A percentile compares a stretch with the other conserved stretches of the same genome.
These are phyloP conservation scores for Myotis yumanensis DNA, from an alignment of 2,113 vertebrate genomes.

Conservation along the genomic window DNA sequence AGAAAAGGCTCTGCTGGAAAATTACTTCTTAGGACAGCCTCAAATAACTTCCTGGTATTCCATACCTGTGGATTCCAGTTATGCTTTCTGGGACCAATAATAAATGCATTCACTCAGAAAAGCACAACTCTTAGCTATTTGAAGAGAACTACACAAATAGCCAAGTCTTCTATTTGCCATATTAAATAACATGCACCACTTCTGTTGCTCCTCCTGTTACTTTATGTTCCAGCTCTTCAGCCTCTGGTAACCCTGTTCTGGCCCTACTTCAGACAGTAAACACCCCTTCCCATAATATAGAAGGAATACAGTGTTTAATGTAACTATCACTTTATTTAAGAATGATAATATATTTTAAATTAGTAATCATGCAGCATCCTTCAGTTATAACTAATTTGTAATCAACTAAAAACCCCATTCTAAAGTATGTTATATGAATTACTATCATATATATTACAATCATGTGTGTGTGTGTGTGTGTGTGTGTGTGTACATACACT, in stretches of 20 bases:
- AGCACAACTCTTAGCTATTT: not conserved
- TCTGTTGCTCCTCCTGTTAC: not conserved
- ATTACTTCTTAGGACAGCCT: not conserved
- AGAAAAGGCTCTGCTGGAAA: not conserved
- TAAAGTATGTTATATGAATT: not conserved
- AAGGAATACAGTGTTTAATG: not conserved
- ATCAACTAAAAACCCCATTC: not conserved
- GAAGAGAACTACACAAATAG: not conserved
- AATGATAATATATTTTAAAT: not conserved
- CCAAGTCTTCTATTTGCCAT: not conserved
- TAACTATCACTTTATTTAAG: not conserved
- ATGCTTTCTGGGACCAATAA: not conserved
- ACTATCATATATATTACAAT: no score
- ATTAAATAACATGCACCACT: not conserved
- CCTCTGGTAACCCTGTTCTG: not conserved
- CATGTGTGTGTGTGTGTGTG: no score
- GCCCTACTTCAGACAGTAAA: accelerated
- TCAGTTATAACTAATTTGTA: not conserved
- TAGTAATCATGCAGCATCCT: not conserved
- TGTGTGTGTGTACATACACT: not conserved
- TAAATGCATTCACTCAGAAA: not conserved
- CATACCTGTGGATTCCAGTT: not conserved
- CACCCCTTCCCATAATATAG: not conserved
- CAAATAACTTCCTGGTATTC: not conserved
- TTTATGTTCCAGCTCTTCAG: not conserved